Conservation (phyloP, 1,140 invertebrate species). For the Watersipora subatra region DNA sequence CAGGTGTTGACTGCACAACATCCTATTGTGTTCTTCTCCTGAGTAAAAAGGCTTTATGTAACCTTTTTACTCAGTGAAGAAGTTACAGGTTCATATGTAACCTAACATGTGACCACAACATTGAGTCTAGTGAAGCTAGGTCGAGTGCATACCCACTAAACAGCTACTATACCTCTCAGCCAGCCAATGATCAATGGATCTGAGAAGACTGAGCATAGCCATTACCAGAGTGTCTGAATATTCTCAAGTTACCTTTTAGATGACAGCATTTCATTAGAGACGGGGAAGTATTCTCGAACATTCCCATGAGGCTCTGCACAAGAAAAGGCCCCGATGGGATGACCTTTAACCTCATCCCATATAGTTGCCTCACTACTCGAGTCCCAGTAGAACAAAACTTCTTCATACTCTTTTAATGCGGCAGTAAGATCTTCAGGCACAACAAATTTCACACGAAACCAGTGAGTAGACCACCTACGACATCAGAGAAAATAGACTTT, state of each 20-base stretch:
- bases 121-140: too few species aligned
- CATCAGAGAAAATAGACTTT: slow-evolving; percentile 4
- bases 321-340: not conserved
- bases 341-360: slow-evolving; percentile 23
- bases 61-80: too few species aligned
- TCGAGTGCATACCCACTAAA: too few species aligned
- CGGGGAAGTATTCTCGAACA: slow-evolving; percentile 3
- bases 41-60: too few species aligned
- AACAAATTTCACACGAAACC: slow-evolving; percentile 35
- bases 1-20: too few species aligned
- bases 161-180: too few species aligned
- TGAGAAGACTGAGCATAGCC: too few species aligned
- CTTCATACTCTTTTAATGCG: slow-evolving; percentile 8
- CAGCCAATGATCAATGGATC: too few species aligned
- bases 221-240: too few species aligned
- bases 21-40: too few species aligned
- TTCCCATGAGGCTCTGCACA: not conserved
- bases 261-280: not conserved
- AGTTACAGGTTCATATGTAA: too few species aligned
- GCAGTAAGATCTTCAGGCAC: slow-evolving; percentile 22
- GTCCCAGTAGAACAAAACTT: slow-evolving; percentile 33
- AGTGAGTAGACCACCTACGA: slow-evolving; percentile 43
- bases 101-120: too few species aligned
- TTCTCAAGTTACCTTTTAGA: not conserved
- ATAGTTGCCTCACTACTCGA: slow-evolving; percentile 29